These are phyloP conservation scores for Pongo abelii DNA, from an alignment of 2,113 vertebrate species.

Conservation along the genomic window DNA sequence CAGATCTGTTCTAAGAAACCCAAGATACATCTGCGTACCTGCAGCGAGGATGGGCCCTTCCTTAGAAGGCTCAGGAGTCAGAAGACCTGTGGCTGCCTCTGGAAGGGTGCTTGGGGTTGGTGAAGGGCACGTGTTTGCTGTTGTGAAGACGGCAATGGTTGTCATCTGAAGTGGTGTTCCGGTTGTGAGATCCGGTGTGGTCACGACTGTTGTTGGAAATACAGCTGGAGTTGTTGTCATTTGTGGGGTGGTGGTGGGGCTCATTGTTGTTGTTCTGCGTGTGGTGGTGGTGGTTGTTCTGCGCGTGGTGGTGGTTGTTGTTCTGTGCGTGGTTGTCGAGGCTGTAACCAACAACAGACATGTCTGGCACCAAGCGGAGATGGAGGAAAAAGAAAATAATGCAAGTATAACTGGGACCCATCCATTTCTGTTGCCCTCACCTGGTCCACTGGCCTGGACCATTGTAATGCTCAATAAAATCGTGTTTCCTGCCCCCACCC, in stretches of 20 bases:
- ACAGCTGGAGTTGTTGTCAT: background rate
- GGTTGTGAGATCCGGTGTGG: background rate
- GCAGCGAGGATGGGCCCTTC: background rate
- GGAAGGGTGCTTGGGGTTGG: background rate
- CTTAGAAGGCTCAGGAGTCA: fast-evolving
- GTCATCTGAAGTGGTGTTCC: fast-evolving
- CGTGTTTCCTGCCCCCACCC: background rate
- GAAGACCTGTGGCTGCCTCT: background rate
- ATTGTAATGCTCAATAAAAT: background rate
- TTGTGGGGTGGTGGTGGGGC: fast-evolving
- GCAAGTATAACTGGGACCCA: no score
- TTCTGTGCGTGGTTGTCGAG: background rate
- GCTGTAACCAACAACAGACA: constrained; percentile 33
- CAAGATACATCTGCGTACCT: background rate
- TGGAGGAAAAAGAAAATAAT: background rate
- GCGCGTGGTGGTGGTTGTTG: background rate
- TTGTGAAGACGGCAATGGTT: background rate
- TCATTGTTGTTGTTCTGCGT: background rate
- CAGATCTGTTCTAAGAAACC: background rate
- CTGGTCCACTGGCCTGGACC: background rate
- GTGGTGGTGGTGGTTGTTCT: background rate
- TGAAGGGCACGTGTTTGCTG: background rate
- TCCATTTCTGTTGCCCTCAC: background rate
- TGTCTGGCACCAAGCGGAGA: background rate
- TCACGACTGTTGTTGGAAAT: background rate